Evolutionary conservation across 2,797 vertebrate genomes (phyloP).

Genomic region (Dendrocincla fuliginosa): DNA sequence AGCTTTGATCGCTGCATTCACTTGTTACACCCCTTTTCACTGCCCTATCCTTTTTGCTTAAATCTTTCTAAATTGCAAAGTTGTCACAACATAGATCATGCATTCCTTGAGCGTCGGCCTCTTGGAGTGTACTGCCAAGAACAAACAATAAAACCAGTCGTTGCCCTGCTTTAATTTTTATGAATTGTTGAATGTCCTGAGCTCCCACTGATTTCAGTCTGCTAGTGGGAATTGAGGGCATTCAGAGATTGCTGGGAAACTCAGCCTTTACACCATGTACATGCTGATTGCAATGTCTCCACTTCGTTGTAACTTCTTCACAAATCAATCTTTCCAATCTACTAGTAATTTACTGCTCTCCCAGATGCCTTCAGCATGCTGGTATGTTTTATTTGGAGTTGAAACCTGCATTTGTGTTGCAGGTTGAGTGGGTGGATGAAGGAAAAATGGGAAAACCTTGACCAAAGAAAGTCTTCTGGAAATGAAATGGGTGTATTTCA

Average conservation of each 20-base stretch:
- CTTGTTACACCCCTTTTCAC: not conserved
- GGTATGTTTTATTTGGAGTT: not conserved
- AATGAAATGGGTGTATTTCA: not conserved
- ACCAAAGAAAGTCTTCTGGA: not conserved
- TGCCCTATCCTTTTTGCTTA: not conserved
- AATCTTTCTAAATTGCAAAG: not conserved
- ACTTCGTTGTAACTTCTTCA: slow-evolving; percentile 27
- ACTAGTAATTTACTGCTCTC: slow-evolving; percentile 50
- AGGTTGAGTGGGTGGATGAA: not conserved
- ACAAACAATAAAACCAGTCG: not conserved
- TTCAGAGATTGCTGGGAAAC: slow-evolving; percentile 36
- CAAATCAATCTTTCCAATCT: slow-evolving; percentile 61
- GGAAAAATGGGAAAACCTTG: not conserved
- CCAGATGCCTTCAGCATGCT: slow-evolving; percentile 54
- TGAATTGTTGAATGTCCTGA: slow-evolving; percentile 49
- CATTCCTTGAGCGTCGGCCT: not conserved
- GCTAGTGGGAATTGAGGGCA: slow-evolving; percentile 51
- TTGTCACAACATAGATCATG: not conserved
- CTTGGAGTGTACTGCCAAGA: not conserved
- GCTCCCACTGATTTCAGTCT: slow-evolving; percentile 50
- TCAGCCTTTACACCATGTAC: not conserved
- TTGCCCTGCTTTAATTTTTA: slow-evolving; percentile 52
- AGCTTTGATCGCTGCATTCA: not conserved
- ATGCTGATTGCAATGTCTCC: slow-evolving; percentile 43
- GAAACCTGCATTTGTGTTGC: not conserved